Conservation (phyloP, 2,113 vertebrate species). For the Pycnonotus jocosus region DNA sequence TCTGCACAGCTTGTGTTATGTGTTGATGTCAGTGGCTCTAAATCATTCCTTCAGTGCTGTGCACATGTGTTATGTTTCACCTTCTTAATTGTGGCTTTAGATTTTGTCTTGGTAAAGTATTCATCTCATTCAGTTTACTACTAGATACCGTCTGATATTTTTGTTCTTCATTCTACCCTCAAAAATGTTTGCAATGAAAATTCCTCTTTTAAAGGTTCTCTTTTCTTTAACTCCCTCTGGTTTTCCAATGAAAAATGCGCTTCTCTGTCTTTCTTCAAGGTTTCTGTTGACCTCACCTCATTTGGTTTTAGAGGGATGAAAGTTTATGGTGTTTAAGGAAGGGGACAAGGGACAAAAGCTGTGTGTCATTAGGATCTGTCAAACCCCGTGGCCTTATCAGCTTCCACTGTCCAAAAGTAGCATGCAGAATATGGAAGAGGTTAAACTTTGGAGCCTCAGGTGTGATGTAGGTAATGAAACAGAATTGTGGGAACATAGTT, state of each 20-base stretch:
- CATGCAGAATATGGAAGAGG: neutral
- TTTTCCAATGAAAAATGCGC: neutral
- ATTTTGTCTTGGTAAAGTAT: neutral
- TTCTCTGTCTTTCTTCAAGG: neutral
- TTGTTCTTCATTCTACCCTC: neutral
- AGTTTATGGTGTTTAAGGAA: neutral
- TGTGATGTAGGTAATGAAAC: neutral
- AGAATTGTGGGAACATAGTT: neutral
- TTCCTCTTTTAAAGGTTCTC: neutral
- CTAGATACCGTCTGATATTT: neutral
- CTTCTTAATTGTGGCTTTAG: neutral
- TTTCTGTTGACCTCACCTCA: neutral
- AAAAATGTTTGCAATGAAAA: neutral
- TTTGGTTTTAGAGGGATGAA: neutral
- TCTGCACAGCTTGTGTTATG: neutral
- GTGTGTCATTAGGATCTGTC: neutral
- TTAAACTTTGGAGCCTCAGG: neutral
- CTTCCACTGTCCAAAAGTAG: neutral
- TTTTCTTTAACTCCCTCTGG: neutral
- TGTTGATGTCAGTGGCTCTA: neutral
- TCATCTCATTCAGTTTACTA: neutral
- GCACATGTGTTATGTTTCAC: neutral
- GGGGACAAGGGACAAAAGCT: neutral
- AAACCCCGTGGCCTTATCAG: neutral
- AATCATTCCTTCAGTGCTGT: slow-evolving; percentile 14